Conservation (phyloP, 92 coral and sea anemone species). For the Porites lobata region DNA sequence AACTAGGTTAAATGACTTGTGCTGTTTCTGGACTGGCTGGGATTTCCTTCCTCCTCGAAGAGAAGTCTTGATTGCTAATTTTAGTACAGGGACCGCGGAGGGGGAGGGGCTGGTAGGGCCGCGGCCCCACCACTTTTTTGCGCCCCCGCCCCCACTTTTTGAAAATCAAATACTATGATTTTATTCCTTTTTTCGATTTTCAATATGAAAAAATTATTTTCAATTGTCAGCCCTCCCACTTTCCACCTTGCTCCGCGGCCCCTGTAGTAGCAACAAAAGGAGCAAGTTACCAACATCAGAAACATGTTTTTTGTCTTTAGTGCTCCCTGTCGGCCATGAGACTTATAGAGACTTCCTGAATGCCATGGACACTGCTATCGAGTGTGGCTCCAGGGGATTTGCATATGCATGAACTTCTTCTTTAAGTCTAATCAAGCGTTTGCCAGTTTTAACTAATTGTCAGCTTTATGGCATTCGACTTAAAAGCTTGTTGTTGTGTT, state of each 20-base stretch:
- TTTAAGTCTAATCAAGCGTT: not conserved
- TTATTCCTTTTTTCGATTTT: too few species aligned
- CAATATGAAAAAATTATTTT: too few species aligned
- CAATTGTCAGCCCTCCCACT: too few species aligned
- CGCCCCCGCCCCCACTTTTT: too few species aligned
- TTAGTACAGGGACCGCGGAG: too few species aligned
- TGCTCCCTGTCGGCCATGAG: slow-evolving; percentile 38
- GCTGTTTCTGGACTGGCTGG: slow-evolving; percentile 61
- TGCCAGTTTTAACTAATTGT: too few species aligned
- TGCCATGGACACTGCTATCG: slow-evolving; percentile 46
- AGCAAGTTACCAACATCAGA: slow-evolving; percentile 52
- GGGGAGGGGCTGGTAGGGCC: too few species aligned
- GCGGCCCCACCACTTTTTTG: too few species aligned
- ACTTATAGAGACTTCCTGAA: slow-evolving; percentile 33
- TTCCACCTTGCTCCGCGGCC: too few species aligned
- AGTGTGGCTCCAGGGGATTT: slow-evolving; percentile 47
- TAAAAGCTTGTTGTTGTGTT: too few species aligned
- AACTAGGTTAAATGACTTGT: slow-evolving; percentile 40
- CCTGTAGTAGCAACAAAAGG: not conserved
- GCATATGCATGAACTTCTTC: slow-evolving; percentile 29
- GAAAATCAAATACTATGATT: too few species aligned
- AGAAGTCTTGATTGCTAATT: slow-evolving; percentile 37
- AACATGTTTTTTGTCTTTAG: slow-evolving; percentile 42
- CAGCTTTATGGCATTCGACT: too few species aligned
- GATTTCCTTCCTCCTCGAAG: slow-evolving; percentile 49